Evolutionary conservation across 2,113 vertebrate genomes (phyloP).

Genomic region (Galbula dea): DNA sequence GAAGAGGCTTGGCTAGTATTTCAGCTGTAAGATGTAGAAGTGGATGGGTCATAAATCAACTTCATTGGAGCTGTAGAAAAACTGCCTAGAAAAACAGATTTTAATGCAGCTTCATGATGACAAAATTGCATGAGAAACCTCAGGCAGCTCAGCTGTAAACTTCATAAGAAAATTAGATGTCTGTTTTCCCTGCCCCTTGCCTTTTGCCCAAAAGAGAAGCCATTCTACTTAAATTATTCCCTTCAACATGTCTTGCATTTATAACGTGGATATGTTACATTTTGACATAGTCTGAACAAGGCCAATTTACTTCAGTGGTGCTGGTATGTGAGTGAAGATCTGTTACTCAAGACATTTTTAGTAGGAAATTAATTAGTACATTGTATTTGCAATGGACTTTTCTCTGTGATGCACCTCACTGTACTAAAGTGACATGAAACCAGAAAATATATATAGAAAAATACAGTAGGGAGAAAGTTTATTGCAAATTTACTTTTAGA

Average conservation of each 20-base stretch:
- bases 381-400: not conserved
- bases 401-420: not conserved
- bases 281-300: not conserved
- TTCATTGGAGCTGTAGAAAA: slow-evolving; percentile 5
- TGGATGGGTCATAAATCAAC: slow-evolving; percentile 20
- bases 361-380: not conserved
- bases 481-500: not conserved
- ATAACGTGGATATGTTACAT: not conserved
- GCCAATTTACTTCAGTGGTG: not conserved
- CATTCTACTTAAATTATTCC: not conserved
- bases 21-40: not conserved
- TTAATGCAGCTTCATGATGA: not conserved
- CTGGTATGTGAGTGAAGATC: not conserved
- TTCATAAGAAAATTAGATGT: slow-evolving; percentile 5
- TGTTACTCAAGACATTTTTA: not conserved
- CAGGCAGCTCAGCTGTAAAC: not conserved
- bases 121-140: not conserved
- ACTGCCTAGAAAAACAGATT: not conserved
- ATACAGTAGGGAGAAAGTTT: not conserved
- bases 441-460: not conserved
- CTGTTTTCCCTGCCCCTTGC: not conserved
- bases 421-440: not conserved
- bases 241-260: not conserved
- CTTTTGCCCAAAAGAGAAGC: not conserved
- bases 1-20: not conserved